Evolutionary conservation across 1,140 invertebrate species (phyloP).

Genomic region (Pseudomyrmex pallidus): DNA sequence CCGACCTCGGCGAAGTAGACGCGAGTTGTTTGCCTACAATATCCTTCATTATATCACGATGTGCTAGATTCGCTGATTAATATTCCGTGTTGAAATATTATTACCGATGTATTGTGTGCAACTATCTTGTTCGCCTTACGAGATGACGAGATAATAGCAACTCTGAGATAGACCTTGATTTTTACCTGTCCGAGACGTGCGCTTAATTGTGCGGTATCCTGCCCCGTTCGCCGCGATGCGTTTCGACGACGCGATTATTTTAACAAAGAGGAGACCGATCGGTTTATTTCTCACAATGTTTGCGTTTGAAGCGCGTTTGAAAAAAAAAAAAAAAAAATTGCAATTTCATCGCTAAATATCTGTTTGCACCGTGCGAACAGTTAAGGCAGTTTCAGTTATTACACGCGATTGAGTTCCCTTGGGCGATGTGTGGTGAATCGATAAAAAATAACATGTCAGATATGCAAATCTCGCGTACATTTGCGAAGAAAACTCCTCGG

Average conservation of each 20-base stretch:
- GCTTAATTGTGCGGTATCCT: slow-evolving; percentile 24
- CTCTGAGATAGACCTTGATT: slow-evolving; percentile 36
- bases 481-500: too few relatives aligned
- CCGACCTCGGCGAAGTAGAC: neutral
- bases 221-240: slow-evolving; percentile 3
- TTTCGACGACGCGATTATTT: slow-evolving; percentile 25
- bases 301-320: too few relatives aligned
- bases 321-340: too few relatives aligned
- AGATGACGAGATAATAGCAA: slow-evolving; percentile 30
- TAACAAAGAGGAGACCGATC: slow-evolving; percentile 2
- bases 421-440: neutral
- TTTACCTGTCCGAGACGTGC: slow-evolving; percentile 5
- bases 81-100: neutral
- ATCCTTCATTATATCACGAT: neutral
- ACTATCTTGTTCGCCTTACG: neutral
- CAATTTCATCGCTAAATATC: too few relatives aligned
- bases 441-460: slow-evolving; percentile 5
- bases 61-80: neutral
- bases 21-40: slow-evolving; percentile 5
- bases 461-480: slow-evolving; percentile 20
- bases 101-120: neutral
- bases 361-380: too few relatives aligned
- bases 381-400: too few relatives aligned
- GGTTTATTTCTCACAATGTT: slow-evolving; percentile 18
- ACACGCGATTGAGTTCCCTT: slow-evolving; percentile 1